Conservation (phyloP, 2,888 invertebrate species). For the Lepidocyrtinus sp. region DNA sequence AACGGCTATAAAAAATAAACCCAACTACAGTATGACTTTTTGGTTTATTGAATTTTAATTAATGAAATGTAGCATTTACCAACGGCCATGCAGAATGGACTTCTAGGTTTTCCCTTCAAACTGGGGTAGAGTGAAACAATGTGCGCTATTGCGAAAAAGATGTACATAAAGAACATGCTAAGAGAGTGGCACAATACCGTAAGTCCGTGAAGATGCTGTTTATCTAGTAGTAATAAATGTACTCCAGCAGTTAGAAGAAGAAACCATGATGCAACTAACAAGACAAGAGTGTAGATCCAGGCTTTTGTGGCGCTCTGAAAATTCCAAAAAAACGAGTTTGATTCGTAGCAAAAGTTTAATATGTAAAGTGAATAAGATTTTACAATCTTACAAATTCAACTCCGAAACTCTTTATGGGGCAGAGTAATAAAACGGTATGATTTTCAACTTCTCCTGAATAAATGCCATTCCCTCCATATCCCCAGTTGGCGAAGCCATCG, state of each 20-base stretch:
- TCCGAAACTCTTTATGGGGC: constrained; percentile 2
- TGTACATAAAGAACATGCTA: constrained; percentile 57
- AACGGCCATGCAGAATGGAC: constrained; percentile 30
- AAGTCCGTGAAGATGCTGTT: constrained; percentile 60
- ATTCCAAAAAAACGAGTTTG: too few species aligned
- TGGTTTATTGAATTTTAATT: too few species aligned
- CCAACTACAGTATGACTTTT: too few species aligned
- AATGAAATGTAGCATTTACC: too few species aligned
- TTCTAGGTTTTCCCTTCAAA: constrained; percentile 23
- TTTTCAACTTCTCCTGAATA: constrained; percentile 40
- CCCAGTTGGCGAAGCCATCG: constrained; percentile 59
- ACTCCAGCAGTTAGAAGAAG: constrained; percentile 48
- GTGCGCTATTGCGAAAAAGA: constrained; percentile 49
- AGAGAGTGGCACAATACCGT: constrained; percentile 54
- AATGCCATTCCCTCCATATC: constrained; percentile 38
- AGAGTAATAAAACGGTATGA: constrained; percentile 53
- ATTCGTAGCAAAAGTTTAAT: too few species aligned
- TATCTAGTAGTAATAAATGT: constrained; percentile 49
- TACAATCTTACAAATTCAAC: constrained; percentile 15
- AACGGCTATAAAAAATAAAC: constrained; percentile 40
- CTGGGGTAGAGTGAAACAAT: constrained; percentile 30
- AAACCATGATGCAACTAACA: constrained; percentile 33
- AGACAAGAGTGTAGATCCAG: constrained; percentile 2
- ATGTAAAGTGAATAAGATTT: neutral
- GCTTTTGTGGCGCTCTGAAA: constrained; percentile 14